Conservation (phyloP, 1,140 invertebrate species). For the Heterodera schachtii region DNA sequence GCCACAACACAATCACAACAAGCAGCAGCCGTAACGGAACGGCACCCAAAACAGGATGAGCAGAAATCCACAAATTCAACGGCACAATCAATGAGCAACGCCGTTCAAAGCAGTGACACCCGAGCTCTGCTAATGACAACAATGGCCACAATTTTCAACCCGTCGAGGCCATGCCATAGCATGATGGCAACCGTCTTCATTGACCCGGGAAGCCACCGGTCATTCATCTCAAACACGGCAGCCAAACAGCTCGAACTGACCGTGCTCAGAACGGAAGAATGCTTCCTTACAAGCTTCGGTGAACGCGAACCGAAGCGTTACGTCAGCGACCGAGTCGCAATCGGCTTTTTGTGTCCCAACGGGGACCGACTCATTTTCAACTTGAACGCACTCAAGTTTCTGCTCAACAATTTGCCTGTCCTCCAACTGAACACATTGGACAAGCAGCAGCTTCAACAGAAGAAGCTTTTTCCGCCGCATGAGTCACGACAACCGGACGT, state of each 20-base stretch:
- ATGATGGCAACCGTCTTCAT: background rate
- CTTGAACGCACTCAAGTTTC: too few relatives aligned
- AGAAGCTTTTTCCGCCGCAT: too few relatives aligned
- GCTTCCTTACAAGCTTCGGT: background rate
- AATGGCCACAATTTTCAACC: background rate
- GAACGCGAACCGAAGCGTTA: background rate
- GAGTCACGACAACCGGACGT: too few relatives aligned
- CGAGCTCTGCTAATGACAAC: background rate
- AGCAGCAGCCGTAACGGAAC: background rate
- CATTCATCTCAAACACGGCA: background rate
- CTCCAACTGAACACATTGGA: too few relatives aligned
- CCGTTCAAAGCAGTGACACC: background rate
- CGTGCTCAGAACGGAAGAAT: background rate
- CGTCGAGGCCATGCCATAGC: background rate
- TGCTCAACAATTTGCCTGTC: too few relatives aligned
- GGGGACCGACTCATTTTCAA: too few relatives aligned
- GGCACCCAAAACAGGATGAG: background rate
- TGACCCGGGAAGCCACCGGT: conserved; percentile 5
- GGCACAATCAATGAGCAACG: background rate
- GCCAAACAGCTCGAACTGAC: background rate
- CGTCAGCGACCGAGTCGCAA: too few relatives aligned
- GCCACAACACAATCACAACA: too few relatives aligned
- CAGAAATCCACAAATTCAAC: background rate
- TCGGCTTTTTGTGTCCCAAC: too few relatives aligned
- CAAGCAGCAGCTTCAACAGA: too few relatives aligned